Evolutionary conservation across 2,113 vertebrate species (phyloP), one percentile per base, ranked within the genome.

Genomic region (Phyllostomus hastatus): DNA sequence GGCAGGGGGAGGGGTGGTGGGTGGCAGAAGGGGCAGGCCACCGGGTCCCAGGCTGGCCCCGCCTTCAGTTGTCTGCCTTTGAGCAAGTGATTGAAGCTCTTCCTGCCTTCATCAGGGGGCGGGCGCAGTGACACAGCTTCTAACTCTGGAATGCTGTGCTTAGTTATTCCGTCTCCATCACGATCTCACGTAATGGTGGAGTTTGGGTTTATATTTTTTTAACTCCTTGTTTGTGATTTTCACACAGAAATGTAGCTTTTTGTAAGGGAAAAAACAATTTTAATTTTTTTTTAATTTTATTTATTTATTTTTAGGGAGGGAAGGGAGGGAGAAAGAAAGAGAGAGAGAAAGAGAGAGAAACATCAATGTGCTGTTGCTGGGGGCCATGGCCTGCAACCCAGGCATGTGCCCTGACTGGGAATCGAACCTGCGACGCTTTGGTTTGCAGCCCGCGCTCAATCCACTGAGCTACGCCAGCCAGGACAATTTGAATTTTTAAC

Each of bases 161-260:
- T 52, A 22, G 57, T 46, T 48, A 16, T 15, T 26, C n/a, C 38
- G 67, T 64, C 73, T 48, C 17, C 17, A 35, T 52, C 43, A 46
- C 70, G 24, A 5, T 91, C 38, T 80, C 46, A 26, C 1, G 6
- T 76, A 17, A 59, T 15, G 1, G 24, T 92, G 26, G n/a, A 35
- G 72, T 70, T 31, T 57, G n/a, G 46, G 7, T 31, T 64, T 31
- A 20, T 22, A 10, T 15, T 31, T n/a, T 70, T 41, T 83, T 33
- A 7, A 43, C 38, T 92, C 3, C 2, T 90, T 31, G 9, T 17
- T 90, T n/a, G 8, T 89, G 33, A 26, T 69, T 69, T 97, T 79
- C 50, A 57, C 67, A 35, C 67, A 57, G 80, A 92, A 97, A 94
- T 76, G 8, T 8, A 75, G 54, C 3, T 35, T 41, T 88, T 80